Base-by-base conservation (phyloP, 2,888 invertebrate species). In the Drosophila acutilabella region DNA sequence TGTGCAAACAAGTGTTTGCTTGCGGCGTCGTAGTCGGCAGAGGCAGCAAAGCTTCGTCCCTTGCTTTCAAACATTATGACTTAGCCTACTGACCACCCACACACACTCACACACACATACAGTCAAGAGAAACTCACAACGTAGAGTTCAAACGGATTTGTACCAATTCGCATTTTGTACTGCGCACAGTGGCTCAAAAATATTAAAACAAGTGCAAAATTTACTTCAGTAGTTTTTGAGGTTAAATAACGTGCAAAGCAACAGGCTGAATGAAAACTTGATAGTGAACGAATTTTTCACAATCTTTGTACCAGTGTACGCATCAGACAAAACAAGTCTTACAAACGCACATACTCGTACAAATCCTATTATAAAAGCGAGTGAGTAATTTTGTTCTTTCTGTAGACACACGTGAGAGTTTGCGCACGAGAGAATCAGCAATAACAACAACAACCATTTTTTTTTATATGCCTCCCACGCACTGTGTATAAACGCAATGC, bases 1-100 rank as follows among this genome's bases (percentile, higher is more conserved):
- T 85, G 81, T 85, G 85, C 85, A 85, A 89, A 88, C 89, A 88
- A 89, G 89, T 88, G 89, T 89, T 86, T 81, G 78, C 81, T 88
- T 84, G 78, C 69, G 61, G 72, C 83, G 71, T 68, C 68, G 71
- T 51, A 51, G 65, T 61, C 58, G 67, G 23, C 74, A 58, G 78
- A 44, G 53, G n/a, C 67, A 36, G 23, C 66, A 42, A 42, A 57
- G 61, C 38, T 52, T 61, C 60, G 65, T 53, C 61, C 64, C 61
- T 53, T 64, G 48, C 56, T 59, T 50, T 40, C 64, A 79, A 80
- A 77, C 78, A 80, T 48, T 53, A 56, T 44, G 50, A 23, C 16
- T 58, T 45, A 45, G 53, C 59, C 57, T 51, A 60, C 51, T 66
- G 52, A 53, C 48, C 59, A 42, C 59, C 33, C 26, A 33, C 5